Base-by-base conservation (phyloP, 2,113 vertebrate species). In the Ciconia maguari region DNA sequence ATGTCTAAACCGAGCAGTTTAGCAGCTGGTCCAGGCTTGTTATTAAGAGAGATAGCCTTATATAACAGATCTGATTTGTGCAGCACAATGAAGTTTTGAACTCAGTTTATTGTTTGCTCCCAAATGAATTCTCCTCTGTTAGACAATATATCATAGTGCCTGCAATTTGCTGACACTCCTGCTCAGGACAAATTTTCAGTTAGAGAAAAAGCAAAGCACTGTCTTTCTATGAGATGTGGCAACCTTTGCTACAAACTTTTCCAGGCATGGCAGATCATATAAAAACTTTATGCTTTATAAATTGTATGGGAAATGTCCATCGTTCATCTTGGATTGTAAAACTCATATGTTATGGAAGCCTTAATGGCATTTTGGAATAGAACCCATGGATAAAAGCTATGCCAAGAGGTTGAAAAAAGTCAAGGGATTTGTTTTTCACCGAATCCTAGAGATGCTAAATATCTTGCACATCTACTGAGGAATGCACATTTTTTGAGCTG, bases 91-190 rank as follows among this genome's bases (percentile, higher is more conserved):
- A 93, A 84, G 80, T 91, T 93, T 93, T 95, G 79, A 96, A 83
- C 83, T 86, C 42, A 64, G 88, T 87, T 93, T 93, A 90, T 87
- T 96, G 72, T 74, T 96, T 94, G 57, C 61, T 95, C 76, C 90
- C 86, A 91, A 83, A 96, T 76, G 83, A 96, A 89, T 96, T 87
- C 77, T 87, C 17, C 20, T 90, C 64, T 75, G 60, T 70, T 86
- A 69, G 88, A 90, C 71, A 74, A 81, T 90, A 83, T 69, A 80
- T 92, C 72, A 87, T 13, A 58, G 42, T 81, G 60, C 36, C 57
- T 89, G 62, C 76, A 89, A 83, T 89, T 87, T 95, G 76, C 92
- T 94, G 94, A 69, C 80, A 69, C 32, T 93, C 48, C 61, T 89
- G 38, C 76, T 92, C 44, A 60, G 68, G 72, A 90, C n/a, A 76